Percentiles rank a stretch among this genome's conserved stretches.
Conservation (phyloP, 2,888 invertebrate species). For the Scaptomyza caliginosa region DNA sequence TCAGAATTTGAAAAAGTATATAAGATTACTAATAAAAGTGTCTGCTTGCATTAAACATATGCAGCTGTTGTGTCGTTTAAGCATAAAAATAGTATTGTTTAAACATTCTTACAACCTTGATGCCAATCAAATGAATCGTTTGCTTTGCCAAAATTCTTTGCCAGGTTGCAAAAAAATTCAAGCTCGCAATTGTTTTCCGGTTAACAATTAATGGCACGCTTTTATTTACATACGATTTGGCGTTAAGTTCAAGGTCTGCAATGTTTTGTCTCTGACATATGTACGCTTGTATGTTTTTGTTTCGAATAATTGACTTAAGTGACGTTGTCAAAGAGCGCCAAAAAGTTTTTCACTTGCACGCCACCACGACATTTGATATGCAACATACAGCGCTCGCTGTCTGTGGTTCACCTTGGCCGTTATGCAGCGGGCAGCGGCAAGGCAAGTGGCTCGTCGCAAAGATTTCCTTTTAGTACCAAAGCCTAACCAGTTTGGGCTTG, state of each 20-base stretch:
- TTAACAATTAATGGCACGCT: conserved; percentile 31
- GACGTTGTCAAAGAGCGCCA: conserved; percentile 62
- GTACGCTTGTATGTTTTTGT: conserved; percentile 1
- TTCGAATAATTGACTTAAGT: conserved; percentile 54
- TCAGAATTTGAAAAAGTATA: conserved; percentile 1
- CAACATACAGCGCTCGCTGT: conserved; percentile 25
- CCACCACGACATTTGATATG: conserved; percentile 65
- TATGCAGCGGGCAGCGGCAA: conserved; percentile 53
- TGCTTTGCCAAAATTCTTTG: conserved; percentile 55
- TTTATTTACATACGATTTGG: conserved; percentile 59
- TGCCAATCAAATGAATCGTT: conserved; percentile 35
- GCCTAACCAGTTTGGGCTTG: conserved; percentile 54
- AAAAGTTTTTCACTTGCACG: conserved; percentile 62
- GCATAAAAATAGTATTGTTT: conserved; percentile 32
- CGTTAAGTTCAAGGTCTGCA: conserved; percentile 66
- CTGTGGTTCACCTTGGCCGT: conserved; percentile 72
- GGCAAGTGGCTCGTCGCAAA: conserved; percentile 72
- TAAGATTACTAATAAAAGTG: neutral
- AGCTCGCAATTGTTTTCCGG: conserved; percentile 59
- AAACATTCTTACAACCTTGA: conserved; percentile 14
- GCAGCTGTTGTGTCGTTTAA: conserved; percentile 38
- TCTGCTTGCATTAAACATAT: too few relatives aligned
- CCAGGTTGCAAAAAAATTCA: conserved; percentile 19
- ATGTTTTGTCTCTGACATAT: neutral
- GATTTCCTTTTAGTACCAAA: conserved; percentile 71